Conservation (phyloP, 2,888 invertebrate genomes). For the Quadriops clusia region DNA sequence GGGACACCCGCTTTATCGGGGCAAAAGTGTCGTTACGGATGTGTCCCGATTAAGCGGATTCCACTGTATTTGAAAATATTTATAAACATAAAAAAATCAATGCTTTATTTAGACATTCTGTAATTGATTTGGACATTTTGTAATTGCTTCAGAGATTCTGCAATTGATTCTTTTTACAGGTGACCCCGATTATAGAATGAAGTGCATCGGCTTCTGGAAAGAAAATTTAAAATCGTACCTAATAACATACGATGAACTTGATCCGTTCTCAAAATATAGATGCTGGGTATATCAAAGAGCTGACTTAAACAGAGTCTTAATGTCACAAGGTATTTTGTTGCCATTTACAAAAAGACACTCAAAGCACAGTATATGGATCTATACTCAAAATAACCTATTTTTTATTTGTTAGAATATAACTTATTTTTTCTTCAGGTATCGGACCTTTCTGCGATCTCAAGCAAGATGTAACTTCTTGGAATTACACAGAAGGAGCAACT, state of each 20-base stretch:
- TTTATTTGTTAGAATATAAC: not conserved
- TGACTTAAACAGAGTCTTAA: slow-evolving; percentile 76
- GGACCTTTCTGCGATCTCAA: slow-evolving; percentile 84
- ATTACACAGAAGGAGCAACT: slow-evolving; percentile 84
- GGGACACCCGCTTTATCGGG: too few relatives aligned
- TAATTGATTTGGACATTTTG: too few relatives aligned
- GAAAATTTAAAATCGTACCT: slow-evolving; percentile 94
- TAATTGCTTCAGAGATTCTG: too few relatives aligned
- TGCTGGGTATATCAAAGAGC: slow-evolving; percentile 97
- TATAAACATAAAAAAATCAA: too few relatives aligned
- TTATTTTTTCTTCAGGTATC: slow-evolving; percentile 51
- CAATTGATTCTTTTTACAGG: slow-evolving; percentile 45
- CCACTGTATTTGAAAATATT: too few relatives aligned
- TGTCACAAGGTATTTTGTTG: slow-evolving; percentile 47
- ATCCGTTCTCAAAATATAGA: slow-evolving; percentile 88
- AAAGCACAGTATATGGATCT: not conserved
- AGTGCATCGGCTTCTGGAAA: slow-evolving; percentile 96
- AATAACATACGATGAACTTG: slow-evolving; percentile 90
- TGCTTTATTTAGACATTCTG: too few relatives aligned
- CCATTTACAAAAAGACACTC: not conserved
- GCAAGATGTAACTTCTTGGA: slow-evolving; percentile 83
- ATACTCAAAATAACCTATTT: not conserved
- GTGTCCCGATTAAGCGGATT: too few relatives aligned
- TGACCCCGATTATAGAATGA: slow-evolving; percentile 91
- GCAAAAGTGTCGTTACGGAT: too few relatives aligned